A percentile compares a stretch with the other conserved stretches of the same genome.
phyloP scores from a whole-genome alignment of 2,113 vertebrate species.

The Pogona vitticeps region DNA sequence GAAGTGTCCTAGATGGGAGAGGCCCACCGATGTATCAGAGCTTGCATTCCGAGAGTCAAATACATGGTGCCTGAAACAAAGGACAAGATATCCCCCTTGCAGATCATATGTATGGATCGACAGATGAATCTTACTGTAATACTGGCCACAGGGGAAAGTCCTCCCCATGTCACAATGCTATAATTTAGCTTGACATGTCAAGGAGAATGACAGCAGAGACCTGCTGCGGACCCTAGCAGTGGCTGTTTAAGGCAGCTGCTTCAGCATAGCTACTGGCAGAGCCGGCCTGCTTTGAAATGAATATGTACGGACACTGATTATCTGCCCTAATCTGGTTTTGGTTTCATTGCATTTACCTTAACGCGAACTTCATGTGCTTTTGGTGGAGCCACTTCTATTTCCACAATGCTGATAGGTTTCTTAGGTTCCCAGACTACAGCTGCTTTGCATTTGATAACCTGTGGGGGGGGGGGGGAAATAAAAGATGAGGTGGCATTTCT shows the following conservation, averaged over 20 bases:
- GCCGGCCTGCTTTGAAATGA: background rate
- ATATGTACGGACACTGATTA: background rate
- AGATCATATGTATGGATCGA: no score
- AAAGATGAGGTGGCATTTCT: background rate
- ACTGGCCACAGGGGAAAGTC: no score
- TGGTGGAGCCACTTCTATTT: slow-evolving; percentile 86
- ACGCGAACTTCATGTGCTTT: slow-evolving; percentile 84
- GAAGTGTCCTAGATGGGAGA: no score
- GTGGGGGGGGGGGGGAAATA: slow-evolving; percentile 6
- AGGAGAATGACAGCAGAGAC: no score
- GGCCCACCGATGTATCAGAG: no score
- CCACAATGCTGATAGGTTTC: slow-evolving; percentile 84
- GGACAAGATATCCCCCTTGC: no score
- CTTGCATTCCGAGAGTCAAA: no score
- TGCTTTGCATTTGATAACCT: slow-evolving; percentile 90
- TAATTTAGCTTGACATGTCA: no score
- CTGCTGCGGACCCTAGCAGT: no score
- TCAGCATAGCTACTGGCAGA: background rate
- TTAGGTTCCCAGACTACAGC: slow-evolving; percentile 85
- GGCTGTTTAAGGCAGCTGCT: background rate
- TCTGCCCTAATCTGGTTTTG: background rate
- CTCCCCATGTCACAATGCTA: background rate
- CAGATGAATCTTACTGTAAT: no score
- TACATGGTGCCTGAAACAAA: no score
- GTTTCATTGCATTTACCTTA: slow-evolving; percentile 74